Conservation (phyloP, 2,113 vertebrate species). For the Neodontobutis hainanensis region DNA sequence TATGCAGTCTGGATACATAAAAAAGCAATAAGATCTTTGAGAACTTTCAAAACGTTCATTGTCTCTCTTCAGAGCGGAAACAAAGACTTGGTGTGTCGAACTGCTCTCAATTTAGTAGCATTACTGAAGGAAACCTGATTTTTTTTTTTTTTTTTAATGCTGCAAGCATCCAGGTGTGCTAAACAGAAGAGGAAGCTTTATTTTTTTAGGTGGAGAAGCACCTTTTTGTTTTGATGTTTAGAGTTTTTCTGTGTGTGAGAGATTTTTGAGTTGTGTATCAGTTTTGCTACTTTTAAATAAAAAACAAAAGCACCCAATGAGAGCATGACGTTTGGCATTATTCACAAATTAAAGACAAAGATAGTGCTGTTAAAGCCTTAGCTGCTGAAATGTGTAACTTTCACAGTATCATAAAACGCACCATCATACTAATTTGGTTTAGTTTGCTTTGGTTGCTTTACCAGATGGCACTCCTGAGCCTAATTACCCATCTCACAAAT, state of each 20-base stretch:
- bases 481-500: conserved; percentile 33
- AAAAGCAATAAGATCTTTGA: conserved; percentile 80
- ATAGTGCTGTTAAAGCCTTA: neutral
- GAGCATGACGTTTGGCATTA: neutral
- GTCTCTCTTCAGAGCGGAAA: conserved; percentile 72
- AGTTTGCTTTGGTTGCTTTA: conserved; percentile 10
- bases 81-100: conserved; percentile 63
- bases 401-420: too few relatives aligned
- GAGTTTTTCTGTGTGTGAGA: conserved; percentile 44
- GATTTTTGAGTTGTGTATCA: conserved; percentile 68
- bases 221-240: conserved; percentile 49
- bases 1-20: conserved; percentile 81
- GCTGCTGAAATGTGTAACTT: neutral
- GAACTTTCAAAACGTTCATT: conserved; percentile 63
- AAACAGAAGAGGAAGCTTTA: conserved; percentile 73
- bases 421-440: neutral
- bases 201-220: conserved; percentile 62
- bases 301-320: conserved; percentile 61
- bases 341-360: neutral
- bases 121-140: conserved; percentile 52
- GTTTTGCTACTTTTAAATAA: conserved; percentile 73
- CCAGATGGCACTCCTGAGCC: neutral
- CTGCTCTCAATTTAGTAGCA: conserved; percentile 50
- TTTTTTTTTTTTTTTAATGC: conserved; percentile 52
- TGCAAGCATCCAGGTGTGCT: conserved; percentile 65